phyloP scores from a whole-genome alignment of 1,140 invertebrate species.

The Eueides isabella region DNA sequence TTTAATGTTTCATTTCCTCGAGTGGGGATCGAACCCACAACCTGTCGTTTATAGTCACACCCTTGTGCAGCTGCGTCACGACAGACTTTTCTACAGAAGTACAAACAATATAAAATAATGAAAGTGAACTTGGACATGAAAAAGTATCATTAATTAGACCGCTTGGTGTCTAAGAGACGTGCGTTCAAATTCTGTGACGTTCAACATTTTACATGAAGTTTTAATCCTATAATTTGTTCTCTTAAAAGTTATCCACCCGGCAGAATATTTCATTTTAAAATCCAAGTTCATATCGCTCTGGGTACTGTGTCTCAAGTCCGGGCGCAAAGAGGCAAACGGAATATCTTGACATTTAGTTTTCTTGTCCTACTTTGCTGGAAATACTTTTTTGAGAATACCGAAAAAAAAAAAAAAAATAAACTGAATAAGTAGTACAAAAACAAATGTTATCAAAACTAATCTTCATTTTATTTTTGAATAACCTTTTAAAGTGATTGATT shows the following conservation, averaged over 20 bases:
- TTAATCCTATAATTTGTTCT: not conserved
- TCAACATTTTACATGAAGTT: not conserved
- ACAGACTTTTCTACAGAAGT: no score
- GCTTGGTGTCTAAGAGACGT: not conserved
- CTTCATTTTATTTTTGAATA: not conserved
- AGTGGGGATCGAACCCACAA: no score
- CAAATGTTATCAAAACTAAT: not conserved
- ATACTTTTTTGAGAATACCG: not conserved
- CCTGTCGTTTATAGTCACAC: no score
- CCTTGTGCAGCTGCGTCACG: no score
- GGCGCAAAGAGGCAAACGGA: no score
- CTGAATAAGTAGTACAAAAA: not conserved
- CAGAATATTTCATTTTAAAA: no score
- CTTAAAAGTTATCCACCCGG: no score
- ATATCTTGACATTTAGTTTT: no score
- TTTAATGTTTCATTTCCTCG: no score
- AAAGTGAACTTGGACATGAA: not conserved
- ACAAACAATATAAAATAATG: not conserved
- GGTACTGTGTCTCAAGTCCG: no score
- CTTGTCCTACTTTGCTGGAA: not conserved
- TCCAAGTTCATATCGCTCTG: no score
- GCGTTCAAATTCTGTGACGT: not conserved
- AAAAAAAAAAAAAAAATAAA: not conserved
- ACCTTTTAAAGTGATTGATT: not conserved
- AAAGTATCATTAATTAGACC: no score